phyloP scores from a whole-genome alignment of 2,113 vertebrate genomes.

The Synodontis membranacea region DNA sequence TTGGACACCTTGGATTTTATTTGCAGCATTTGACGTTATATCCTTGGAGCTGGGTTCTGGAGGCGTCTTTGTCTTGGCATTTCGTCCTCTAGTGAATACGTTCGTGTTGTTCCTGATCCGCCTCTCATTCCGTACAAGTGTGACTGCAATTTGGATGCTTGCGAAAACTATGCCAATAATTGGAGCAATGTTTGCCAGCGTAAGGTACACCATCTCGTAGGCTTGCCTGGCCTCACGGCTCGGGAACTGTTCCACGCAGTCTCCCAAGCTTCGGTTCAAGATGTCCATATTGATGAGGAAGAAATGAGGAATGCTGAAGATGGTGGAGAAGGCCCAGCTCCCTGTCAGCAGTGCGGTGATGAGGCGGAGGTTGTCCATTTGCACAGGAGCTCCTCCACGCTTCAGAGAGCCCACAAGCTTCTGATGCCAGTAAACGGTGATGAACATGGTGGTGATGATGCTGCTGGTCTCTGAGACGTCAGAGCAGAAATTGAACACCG shows the following conservation, averaged over 20 bases:
- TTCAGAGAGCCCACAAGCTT: constrained; percentile 74
- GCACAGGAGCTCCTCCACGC: constrained; percentile 61
- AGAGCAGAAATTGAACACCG: constrained; percentile 64
- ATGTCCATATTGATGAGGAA: constrained; percentile 52
- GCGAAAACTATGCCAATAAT: constrained; percentile 63
- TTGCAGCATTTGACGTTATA: not conserved
- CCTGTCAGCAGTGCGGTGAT: constrained; percentile 60
- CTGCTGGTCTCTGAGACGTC: constrained; percentile 76
- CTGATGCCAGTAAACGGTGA: constrained; percentile 75
- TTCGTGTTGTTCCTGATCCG: constrained; percentile 55
- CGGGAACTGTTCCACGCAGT: constrained; percentile 63
- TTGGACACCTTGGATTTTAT: not conserved
- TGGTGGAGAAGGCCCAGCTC: constrained; percentile 64
- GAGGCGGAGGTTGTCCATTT: constrained; percentile 65
- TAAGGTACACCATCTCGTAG: constrained; percentile 66
- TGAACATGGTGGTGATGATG: constrained; percentile 75
- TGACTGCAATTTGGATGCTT: constrained; percentile 68
- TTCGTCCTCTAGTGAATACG: not conserved
- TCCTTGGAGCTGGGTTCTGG: not conserved
- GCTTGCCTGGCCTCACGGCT: constrained; percentile 24
- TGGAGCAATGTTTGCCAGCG: constrained; percentile 66
- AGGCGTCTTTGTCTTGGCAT: not conserved
- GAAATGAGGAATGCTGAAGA: constrained; percentile 67
- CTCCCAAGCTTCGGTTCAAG: constrained; percentile 47
- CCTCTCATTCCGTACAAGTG: constrained; percentile 62